A percentile compares a stretch with the other conserved stretches of the same genome.
These are phyloP conservation scores for Ctena decussata DNA, from an alignment of 2,888 invertebrate species.

Conservation along the genomic window DNA sequence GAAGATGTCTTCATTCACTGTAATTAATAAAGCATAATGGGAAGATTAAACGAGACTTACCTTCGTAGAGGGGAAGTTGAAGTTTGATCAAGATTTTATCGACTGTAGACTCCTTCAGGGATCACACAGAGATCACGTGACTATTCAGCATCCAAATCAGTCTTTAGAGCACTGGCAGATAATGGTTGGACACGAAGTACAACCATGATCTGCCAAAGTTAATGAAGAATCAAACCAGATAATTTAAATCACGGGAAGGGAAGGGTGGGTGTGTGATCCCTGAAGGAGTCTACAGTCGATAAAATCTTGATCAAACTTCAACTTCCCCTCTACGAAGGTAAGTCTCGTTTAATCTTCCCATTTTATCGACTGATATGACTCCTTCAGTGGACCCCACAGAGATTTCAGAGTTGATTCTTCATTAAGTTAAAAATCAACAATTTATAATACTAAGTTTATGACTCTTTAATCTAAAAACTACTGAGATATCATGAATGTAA, in stretches of 20 bases:
- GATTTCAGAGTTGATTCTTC: conserved; percentile 47
- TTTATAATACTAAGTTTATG: no score
- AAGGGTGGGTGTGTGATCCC: conserved; percentile 51
- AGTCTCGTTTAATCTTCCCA: conserved; percentile 49
- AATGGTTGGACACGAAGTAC: neutral
- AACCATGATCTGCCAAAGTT: neutral
- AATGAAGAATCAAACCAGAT: neutral
- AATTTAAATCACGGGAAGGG: neutral
- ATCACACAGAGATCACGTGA: conserved; percentile 35
- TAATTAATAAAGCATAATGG: no score
- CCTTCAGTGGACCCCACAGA: conserved; percentile 47
- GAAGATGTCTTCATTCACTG: no score
- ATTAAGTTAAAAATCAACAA: no score
- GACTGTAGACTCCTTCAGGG: conserved; percentile 41
- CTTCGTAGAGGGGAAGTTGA: conserved; percentile 34
- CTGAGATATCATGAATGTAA: no score
- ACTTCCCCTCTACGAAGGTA: conserved; percentile 44
- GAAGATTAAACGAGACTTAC: conserved; percentile 54
- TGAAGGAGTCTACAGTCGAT: conserved; percentile 41
- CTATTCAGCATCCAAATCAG: conserved; percentile 11
- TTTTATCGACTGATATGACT: conserved; percentile 44
- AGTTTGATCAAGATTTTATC: conserved; percentile 47
- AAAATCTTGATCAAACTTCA: conserved; percentile 49
- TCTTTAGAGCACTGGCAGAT: neutral
- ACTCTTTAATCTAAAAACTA: no score